Conservation (phyloP, 1,140 invertebrate genomes). For the Brachionus sp. region DNA sequence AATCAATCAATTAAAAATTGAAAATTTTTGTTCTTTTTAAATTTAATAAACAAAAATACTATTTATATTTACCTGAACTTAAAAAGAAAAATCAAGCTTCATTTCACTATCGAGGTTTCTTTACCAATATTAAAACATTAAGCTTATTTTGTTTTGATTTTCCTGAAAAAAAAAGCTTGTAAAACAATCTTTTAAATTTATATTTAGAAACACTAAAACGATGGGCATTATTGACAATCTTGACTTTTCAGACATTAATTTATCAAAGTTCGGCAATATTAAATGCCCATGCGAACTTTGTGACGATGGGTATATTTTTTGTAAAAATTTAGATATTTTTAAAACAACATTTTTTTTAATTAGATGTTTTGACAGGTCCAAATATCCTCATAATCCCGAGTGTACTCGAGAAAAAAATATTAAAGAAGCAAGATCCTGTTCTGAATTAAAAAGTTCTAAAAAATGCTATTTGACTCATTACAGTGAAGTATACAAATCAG, state of each 20-base stretch:
- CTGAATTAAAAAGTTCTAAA: background rate
- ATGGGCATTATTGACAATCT: background rate
- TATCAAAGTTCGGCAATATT: background rate
- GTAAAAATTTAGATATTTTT: background rate
- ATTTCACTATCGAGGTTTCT: background rate
- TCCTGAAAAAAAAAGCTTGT: background rate
- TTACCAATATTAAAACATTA: background rate
- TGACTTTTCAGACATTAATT: background rate
- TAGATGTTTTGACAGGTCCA: background rate
- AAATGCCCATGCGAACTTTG: slow-evolving; percentile 6
- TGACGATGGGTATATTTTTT: background rate
- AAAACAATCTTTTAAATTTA: background rate
- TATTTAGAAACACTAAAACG: background rate
- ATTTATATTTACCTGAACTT: background rate
- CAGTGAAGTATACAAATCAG: background rate
- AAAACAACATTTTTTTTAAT: background rate
- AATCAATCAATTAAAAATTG: background rate
- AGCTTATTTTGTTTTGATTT: background rate
- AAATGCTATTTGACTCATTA: slow-evolving; percentile 4
- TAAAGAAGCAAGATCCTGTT: background rate
- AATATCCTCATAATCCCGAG: background rate
- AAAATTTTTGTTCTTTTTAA: background rate
- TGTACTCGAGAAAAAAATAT: background rate
- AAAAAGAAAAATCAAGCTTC: background rate
- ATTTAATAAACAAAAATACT: background rate